Evolutionary conservation across 2,113 vertebrate species (phyloP), one percentile per base, ranked within the genome.

Genomic region (Misgurnus mizolepis): DNA sequence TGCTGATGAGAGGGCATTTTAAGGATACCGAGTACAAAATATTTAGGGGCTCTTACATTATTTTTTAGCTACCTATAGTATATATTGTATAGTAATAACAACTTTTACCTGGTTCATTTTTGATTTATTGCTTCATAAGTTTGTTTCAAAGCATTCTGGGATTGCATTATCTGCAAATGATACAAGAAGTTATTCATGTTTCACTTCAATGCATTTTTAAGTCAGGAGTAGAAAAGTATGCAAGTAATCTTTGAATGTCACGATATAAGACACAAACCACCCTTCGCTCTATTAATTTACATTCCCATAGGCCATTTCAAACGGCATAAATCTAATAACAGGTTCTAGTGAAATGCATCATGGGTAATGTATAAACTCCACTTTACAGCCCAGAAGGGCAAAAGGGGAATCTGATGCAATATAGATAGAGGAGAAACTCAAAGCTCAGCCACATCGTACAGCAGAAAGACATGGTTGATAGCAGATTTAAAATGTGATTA

Each of bases 331-430:
- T 80, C 67, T 77, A 82, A 76, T 68, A 77, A 82, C 61, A 34
- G 67, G 53, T 72, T 58, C 53, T 27, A 53, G 72, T 73, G 58
- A 53, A 18, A 47, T 72, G 82, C 77, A 75, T 41, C 41, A 49
- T 76, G 82, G 82, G 71, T 80, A 79, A 79, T 79, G 64, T 67
- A 80, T 75, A 83, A 76, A 73, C 78, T 68, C 17, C 17, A 67
- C 45, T 75, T 83, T 76, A 83, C 15, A 22, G 70, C 67, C 60
- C 56, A 65, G 50, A 61, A 61, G 7, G 70, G 39, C 65, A 79
- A 22, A 56, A 69, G 18, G 56, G 68, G 76, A 72, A 40, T 55
- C 4, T 56, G 77, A 79, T 64, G 70, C 62, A 69, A 83, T 83
- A 64, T 40, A 67, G 45, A 79, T 50, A 61, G 70, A 50, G 70